Base-by-base conservation (phyloP, 1,140 invertebrate species). In the Phortica variegata region DNA sequence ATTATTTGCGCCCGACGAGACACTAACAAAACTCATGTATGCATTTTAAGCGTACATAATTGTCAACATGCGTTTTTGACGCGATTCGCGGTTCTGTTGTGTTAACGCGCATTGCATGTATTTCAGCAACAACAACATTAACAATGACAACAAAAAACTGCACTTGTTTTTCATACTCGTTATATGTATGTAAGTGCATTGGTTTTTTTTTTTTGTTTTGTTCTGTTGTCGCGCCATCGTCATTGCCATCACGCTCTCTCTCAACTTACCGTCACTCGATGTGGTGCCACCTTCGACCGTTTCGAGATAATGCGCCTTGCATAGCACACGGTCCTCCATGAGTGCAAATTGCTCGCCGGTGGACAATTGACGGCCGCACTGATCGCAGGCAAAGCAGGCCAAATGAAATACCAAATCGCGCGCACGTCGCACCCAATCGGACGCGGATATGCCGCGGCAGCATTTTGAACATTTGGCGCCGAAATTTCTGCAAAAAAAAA, bases 271-370 rank as follows among this genome's bases (percentile, higher is more conserved):
- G 81, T 89, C 87, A 40, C 87, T 89, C n/a, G 88, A 90, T 16
- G 89, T 92, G 56, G 84, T 89, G 41, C 90, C 90, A 26, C 91
- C 93, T 73, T 97, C 94, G 12, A 96, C 83, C 1, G 91, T 87
- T 77, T 98, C 95, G 54, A 95, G 79, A 79, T 95, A 98, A 78
- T 98, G 95, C 29, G 91, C 88, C 78, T 97, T 97, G 80, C 95
- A 98, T 26, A 98, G 83, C 34, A 98, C 87, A 57, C 91, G 79
- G 66, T 90, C 89, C 55, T 97, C 94, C 68, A 95, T 87, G 17
- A 99, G 81, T 2, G 94, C 94, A 79, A 98, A 99, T 79, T 98
- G 94, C 77, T 99, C 97, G 0, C 95, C 95, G 0, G 95, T 98
- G 33, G 90, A 94, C 23, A 99, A 80, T 77, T 98, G 97, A 19